Conservation (phyloP, 2,888 invertebrate genomes). For the Alentia gelatinosa region DNA sequence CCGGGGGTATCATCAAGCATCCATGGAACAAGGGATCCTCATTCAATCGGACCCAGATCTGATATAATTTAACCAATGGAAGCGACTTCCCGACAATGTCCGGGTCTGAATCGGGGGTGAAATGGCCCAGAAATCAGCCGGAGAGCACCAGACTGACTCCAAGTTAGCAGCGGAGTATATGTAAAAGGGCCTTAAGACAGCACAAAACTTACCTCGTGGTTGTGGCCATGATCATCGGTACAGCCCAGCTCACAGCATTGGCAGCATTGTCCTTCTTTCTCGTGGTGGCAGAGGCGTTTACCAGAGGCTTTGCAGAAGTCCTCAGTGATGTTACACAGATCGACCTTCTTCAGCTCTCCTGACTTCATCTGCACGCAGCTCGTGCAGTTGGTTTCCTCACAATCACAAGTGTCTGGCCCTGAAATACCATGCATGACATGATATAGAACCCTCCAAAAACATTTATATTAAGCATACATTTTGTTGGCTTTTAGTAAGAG, state of each 20-base stretch:
- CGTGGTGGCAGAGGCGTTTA: background rate
- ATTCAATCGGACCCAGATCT: no score
- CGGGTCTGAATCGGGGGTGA: background rate
- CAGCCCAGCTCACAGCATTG: background rate
- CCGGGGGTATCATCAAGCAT: no score
- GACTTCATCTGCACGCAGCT: background rate
- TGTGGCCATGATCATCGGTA: background rate
- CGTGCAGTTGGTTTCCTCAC: background rate
- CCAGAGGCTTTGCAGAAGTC: background rate
- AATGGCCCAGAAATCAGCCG: background rate
- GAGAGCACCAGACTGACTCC: background rate
- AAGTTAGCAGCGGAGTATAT: no score
- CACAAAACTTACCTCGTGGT: slow-evolving; percentile 2
- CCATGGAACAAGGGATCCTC: no score
- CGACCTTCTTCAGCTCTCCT: background rate
- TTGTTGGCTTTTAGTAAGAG: background rate
- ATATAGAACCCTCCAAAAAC: background rate
- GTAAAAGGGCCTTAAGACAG: no score
- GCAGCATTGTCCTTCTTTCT: background rate
- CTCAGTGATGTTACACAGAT: slow-evolving; percentile 18
- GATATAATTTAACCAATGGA: no score
- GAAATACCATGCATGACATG: background rate
- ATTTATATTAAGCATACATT: no score
- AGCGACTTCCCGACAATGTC: background rate
- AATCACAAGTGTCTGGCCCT: background rate